A percentile compares a stretch with the other conserved stretches of the same genome.
Conservation (phyloP, 1,140 invertebrate genomes). For the Danaus plexippus region DNA sequence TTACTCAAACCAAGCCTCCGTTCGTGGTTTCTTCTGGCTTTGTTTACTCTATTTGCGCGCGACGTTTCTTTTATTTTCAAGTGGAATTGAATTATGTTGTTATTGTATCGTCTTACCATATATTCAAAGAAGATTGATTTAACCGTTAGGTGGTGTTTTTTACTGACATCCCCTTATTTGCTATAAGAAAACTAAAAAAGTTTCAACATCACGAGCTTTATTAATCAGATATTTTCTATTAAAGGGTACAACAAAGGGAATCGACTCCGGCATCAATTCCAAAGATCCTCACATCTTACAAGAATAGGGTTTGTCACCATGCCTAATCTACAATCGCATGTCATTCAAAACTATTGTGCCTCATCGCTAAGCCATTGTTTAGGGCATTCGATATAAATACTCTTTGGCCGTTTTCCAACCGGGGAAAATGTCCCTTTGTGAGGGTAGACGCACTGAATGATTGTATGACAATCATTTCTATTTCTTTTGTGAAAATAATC, state of each 20-base stretch:
- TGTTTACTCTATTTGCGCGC: conserved; percentile 51
- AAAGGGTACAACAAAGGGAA: too few species aligned
- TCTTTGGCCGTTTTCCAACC: conserved; percentile 57
- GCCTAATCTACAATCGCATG: conserved; percentile 62
- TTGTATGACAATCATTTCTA: conserved; percentile 12
- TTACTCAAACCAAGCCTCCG: conserved; percentile 54
- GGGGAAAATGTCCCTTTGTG: conserved; percentile 25
- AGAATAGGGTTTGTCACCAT: conserved; percentile 35
- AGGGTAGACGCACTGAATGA: conserved; percentile 17
- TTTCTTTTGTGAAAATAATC: conserved; percentile 6
- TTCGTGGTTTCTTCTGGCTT: conserved; percentile 41
- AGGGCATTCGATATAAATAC: conserved; percentile 53
- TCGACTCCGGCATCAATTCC: conserved; percentile 6
- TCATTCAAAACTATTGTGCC: conserved; percentile 58
- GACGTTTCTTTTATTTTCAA: conserved; percentile 37
- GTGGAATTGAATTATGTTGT: conserved; percentile 32
- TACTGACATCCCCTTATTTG: too few species aligned
- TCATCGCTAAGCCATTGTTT: conserved; percentile 53
- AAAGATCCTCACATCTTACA: conserved; percentile 17
- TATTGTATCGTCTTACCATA: conserved; percentile 43
- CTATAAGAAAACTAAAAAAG: too few species aligned
- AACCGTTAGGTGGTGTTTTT: not conserved
- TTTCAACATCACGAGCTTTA: too few species aligned
- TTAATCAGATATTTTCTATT: too few species aligned
- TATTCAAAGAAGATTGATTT: not conserved